Conservation (phyloP, 2,113 vertebrate genomes). For the Hipposideros armiger region DNA sequence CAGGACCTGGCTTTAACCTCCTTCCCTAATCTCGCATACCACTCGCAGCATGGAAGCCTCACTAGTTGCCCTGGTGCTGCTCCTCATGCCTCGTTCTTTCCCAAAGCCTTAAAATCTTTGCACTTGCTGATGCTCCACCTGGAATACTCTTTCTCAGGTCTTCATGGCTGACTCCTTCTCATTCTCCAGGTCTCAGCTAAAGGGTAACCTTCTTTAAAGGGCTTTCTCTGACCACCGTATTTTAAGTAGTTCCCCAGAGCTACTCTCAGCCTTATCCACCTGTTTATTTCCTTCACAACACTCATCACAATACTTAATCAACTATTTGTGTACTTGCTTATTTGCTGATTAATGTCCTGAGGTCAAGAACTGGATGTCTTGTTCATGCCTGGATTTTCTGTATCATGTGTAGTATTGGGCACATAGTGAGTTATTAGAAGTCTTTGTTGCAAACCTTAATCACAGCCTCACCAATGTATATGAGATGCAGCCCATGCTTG, state of each 20-base stretch:
- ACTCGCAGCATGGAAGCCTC: accelerated
- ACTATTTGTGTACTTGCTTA: neutral
- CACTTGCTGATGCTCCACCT: neutral
- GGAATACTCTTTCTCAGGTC: neutral
- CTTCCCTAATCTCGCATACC: neutral
- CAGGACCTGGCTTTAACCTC: neutral
- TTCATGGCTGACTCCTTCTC: neutral
- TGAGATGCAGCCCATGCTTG: slow-evolving; percentile 22
- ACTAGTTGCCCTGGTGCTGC: accelerated
- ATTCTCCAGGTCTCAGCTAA: neutral
- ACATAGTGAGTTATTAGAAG: neutral
- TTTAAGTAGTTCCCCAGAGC: neutral
- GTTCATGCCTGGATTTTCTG: neutral
- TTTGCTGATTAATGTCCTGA: neutral
- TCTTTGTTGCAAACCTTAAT: neutral
- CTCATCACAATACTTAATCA: neutral
- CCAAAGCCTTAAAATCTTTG: neutral
- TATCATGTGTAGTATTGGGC: neutral
- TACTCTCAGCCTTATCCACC: neutral
- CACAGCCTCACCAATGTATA: neutral
- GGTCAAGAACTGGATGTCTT: neutral
- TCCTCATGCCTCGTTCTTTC: neutral
- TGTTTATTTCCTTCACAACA: neutral
- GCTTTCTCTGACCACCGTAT: neutral
- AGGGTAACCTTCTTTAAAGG: neutral